A percentile compares a stretch with the other conserved stretches of the same genome.
phyloP scores from a whole-genome alignment of 2,113 vertebrate species.

The Pimephales promelas region DNA sequence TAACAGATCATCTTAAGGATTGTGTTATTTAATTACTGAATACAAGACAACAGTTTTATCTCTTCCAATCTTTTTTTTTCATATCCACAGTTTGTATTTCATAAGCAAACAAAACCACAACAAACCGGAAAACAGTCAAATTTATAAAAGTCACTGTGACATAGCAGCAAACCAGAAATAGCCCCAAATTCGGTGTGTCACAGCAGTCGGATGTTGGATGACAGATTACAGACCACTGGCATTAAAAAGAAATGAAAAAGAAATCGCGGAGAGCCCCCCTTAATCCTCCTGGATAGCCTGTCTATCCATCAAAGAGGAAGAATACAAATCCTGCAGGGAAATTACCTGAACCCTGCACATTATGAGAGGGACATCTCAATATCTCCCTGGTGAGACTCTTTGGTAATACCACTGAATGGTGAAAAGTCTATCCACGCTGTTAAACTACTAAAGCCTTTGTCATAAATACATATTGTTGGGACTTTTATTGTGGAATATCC shows the following conservation, averaged over 20 bases:
- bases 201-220: conserved; percentile 62
- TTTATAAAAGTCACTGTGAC: conserved; percentile 27
- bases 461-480: conserved; percentile 46
- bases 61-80: background rate
- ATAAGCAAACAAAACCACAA: background rate
- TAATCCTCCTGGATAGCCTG: conserved; percentile 68
- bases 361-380: conserved; percentile 66
- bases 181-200: conserved; percentile 49
- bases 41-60: background rate
- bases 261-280: conserved; percentile 65
- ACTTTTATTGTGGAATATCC: conserved; percentile 24
- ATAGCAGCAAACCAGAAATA: conserved; percentile 33
- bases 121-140: conserved; percentile 23
- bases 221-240: conserved; percentile 66
- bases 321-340: conserved; percentile 68
- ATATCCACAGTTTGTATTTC: background rate
- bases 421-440: conserved; percentile 54
- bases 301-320: conserved; percentile 65
- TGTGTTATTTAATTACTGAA: background rate
- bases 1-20: background rate
- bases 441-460: conserved; percentile 33
- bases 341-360: conserved; percentile 64
- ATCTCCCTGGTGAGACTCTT: conserved; percentile 50
- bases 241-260: conserved; percentile 75
- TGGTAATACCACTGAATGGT: conserved; percentile 37